Conservation (phyloP, 1,140 invertebrate species). For the Ceratina calcarata region DNA sequence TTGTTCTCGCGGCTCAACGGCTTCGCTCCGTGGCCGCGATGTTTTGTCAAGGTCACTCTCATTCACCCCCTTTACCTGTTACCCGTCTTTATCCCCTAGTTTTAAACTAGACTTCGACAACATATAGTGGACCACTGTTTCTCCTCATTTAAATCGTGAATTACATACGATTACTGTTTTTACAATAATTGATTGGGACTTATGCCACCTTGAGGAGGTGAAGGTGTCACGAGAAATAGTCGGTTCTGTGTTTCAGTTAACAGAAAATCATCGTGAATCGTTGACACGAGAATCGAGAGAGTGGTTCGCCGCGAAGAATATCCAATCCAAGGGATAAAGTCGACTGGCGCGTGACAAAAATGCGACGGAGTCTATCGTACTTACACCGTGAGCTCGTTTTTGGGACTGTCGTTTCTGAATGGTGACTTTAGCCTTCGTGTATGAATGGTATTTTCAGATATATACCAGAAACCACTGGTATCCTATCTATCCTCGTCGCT, state of each 20-base stretch:
- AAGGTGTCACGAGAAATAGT: not conserved
- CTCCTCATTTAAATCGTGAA: not conserved
- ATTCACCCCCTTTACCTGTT: conserved; percentile 60
- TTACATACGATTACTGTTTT: not conserved
- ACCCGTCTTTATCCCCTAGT: conserved; percentile 47
- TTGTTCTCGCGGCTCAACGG: conserved; percentile 71
- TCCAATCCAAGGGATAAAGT: conserved; percentile 22
- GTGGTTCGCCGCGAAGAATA: not conserved
- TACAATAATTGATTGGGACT: no score
- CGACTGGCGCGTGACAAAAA: conserved; percentile 30
- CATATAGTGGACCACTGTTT: not conserved
- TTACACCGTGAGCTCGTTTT: conserved; percentile 48
- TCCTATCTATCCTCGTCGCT: conserved; percentile 10
- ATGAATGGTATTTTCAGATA: conserved; percentile 60
- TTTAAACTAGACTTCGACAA: conserved; percentile 28
- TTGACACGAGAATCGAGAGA: not conserved
- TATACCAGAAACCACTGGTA: conserved; percentile 31
- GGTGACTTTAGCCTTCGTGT: conserved; percentile 54
- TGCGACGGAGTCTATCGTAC: conserved; percentile 37
- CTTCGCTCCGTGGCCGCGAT: conserved; percentile 68
- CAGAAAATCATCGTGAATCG: not conserved
- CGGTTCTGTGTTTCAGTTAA: not conserved
- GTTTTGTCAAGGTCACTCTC: conserved; percentile 71
- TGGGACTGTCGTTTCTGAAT: conserved; percentile 56
- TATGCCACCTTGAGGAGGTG: no score